A percentile compares a stretch with the other conserved stretches of the same genome.
Conservation (phyloP, 2,113 vertebrate species). For the Lamprotornis superbus region DNA sequence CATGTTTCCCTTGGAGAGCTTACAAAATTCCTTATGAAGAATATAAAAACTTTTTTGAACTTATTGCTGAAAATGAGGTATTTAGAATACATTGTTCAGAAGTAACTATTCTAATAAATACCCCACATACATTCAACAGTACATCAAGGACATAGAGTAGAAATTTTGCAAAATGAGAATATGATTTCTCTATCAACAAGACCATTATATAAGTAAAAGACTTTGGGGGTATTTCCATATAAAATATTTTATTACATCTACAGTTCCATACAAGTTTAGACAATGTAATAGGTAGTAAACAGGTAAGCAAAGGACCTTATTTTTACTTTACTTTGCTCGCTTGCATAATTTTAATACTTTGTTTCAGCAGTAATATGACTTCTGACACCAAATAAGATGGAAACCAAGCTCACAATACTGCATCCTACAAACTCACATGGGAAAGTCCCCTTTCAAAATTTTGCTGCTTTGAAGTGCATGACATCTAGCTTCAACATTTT, state of each 20-base stretch:
- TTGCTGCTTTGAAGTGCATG: background rate
- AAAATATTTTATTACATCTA: background rate
- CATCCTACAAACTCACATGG: background rate
- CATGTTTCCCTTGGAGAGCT: background rate
- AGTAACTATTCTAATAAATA: background rate
- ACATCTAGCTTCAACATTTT: background rate
- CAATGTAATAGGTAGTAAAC: background rate
- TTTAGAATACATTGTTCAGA: background rate
- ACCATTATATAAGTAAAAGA: background rate
- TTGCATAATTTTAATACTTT: background rate
- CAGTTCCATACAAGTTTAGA: background rate
- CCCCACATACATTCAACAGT: background rate
- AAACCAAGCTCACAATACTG: background rate
- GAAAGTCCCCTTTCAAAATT: background rate
- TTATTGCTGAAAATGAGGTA: background rate
- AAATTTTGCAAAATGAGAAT: background rate
- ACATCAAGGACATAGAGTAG: background rate
- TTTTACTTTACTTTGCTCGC: background rate
- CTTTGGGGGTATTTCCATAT: background rate
- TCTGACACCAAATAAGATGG: background rate
- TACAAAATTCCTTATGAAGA: background rate
- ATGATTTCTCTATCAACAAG: background rate
- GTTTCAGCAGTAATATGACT: background rate
- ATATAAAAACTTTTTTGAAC: background rate
- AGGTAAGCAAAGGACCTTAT: background rate